Evolutionary conservation across 2,797 vertebrate genomes (phyloP), one percentile per base, ranked within the genome.

Genomic region (Vultur gryphus): DNA sequence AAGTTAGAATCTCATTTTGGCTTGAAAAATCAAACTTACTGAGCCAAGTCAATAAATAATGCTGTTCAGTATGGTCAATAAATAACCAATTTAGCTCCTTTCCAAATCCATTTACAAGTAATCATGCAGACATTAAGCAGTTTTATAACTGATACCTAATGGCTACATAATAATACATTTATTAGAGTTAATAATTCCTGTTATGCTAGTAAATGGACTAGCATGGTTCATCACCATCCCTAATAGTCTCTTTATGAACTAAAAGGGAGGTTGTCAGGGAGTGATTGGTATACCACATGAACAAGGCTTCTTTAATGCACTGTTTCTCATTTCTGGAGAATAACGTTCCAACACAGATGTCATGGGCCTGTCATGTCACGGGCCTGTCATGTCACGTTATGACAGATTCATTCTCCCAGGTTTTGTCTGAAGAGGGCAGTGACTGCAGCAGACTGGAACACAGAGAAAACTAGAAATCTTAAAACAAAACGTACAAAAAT

Each of bases 101-200:
- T 95, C 73, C 89, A 94, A 91, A 92, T 83, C 83, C 89, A 94
- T 84, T 95, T 95, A 66, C 24, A 57, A 90, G 93, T 61, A 88
- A 93, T 90, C 93, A 65, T 7, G 84, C 69, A 93, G 91, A 49
- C 87, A 85, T 95, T 86, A 92, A 24, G 87, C 44, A 58, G 58
- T 59, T 94, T 85, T 57, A 82, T 73, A 93, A 89, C 77, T 59
- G 90, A 85, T 89, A 90, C 37, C 90, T 90, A 95, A 94, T 95
- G 81, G 67, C 59, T 82, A 57, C 73, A 59, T 94, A 95, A 95
- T 96, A 91, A 91, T 85, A 76, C 78, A 73, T 93, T 92, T 92
- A 90, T 90, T 87, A 76, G 65, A 55, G 70, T 71, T 93, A 86
- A 70, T 93, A 89, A 96, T 91, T 85, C 31, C 52, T 86, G 52